These are phyloP conservation scores for Trichogramma pretiosum DNA, from an alignment of 1,140 invertebrate species.

Conservation along the genomic window DNA sequence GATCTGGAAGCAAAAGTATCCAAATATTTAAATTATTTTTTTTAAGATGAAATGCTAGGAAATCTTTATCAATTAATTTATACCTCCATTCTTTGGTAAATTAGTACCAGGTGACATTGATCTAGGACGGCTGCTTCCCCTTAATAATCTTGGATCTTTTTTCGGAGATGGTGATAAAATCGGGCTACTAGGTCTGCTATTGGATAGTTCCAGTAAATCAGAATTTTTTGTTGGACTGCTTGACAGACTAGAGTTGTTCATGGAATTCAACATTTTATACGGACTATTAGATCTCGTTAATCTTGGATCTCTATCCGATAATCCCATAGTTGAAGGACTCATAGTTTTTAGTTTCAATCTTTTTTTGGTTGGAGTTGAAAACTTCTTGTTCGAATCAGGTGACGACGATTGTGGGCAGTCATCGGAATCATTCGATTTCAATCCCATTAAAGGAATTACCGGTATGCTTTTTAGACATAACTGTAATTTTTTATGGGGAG, in stretches of 20 bases:
- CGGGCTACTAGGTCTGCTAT: background rate
- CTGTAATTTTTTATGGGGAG: too few species aligned
- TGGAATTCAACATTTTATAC: background rate
- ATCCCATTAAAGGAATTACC: too few species aligned
- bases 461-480: too few species aligned
- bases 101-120: background rate
- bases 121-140: background rate
- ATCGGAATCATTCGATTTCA: too few species aligned
- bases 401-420: too few species aligned
- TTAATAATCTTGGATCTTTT: background rate
- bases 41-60: background rate
- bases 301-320: background rate
- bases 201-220: too few species aligned
- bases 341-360: too few species aligned
- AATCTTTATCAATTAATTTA: too few species aligned
- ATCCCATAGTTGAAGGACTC: too few species aligned
- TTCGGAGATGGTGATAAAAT: background rate
- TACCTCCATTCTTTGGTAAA: background rate
- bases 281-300: background rate
- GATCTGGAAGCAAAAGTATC: too few species aligned
- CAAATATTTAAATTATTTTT: slow-evolving; percentile 6
- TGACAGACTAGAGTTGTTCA: background rate
- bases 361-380: too few species aligned
- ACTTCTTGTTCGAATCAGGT: too few species aligned
- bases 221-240: background rate